A percentile compares a stretch with the other conserved stretches of the same genome.
phyloP scores from a whole-genome alignment of 2,113 vertebrate genomes.

The Mus musculus region GRCm39 chr15:22668001-22668500 shows the following conservation, averaged over 20 bases:
- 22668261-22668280: too few relatives aligned
- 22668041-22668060: neutral
- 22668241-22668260: neutral
- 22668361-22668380: conserved; percentile 13
- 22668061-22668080: neutral
- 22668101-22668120: neutral
- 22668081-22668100: neutral
- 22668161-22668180: neutral
- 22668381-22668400: neutral
- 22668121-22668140: neutral
- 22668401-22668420: neutral
- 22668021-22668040: neutral
- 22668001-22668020: neutral
- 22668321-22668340: neutral
- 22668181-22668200: neutral
- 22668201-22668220: neutral
- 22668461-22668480: neutral
- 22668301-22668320: neutral
- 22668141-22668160: neutral
- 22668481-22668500: neutral
- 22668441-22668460: neutral
- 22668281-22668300: neutral
- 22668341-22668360: neutral
- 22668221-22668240: neutral
- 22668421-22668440: neutral